phyloP scores from a whole-genome alignment of 2,797 vertebrate species.

The Lepilemur septentrionalis region DNA sequence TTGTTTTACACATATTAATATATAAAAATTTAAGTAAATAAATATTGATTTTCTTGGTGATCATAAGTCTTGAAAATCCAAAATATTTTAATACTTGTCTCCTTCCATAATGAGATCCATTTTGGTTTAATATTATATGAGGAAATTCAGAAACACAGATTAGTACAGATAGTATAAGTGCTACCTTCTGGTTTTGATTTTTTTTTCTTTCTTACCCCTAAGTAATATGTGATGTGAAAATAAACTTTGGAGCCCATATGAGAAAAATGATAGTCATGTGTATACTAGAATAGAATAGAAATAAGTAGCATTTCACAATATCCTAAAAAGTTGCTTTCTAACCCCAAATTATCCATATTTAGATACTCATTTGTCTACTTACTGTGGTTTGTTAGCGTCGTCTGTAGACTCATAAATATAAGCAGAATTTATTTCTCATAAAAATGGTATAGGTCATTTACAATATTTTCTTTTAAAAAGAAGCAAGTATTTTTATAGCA shows the following conservation, averaged over 20 bases:
- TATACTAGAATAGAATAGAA: neutral
- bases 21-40: neutral
- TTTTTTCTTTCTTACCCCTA: neutral
- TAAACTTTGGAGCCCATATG: neutral
- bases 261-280: neutral
- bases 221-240: neutral
- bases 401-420: neutral
- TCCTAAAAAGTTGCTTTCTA: neutral
- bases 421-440: neutral
- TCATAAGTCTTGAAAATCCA: neutral
- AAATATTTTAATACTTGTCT: neutral
- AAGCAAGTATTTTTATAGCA: neutral
- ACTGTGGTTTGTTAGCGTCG: neutral
- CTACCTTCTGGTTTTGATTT: neutral
- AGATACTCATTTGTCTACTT: neutral
- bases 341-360: neutral
- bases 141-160: neutral
- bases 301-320: neutral
- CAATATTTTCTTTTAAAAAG: neutral
- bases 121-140: neutral
- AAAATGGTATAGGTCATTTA: neutral
- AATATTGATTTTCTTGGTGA: neutral
- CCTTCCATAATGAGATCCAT: neutral
- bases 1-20: slow-evolving; percentile 1
- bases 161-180: neutral